These are phyloP conservation scores for Hippocampus comes DNA, from an alignment of 2,113 vertebrate genomes.

Conservation along the genomic window DNA sequence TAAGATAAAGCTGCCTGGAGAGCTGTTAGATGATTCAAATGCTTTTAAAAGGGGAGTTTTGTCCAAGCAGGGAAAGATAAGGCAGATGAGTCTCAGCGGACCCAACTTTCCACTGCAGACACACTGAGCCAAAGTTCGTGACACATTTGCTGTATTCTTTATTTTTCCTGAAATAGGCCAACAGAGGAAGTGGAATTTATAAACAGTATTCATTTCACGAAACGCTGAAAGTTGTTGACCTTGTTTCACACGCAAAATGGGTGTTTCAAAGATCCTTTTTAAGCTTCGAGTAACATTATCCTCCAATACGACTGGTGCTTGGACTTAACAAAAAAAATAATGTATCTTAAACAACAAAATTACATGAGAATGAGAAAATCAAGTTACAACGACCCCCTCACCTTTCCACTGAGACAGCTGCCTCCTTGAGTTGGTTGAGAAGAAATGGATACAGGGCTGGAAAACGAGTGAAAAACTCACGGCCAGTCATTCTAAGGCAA, in stretches of 20 bases:
- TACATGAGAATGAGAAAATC: conserved; percentile 17
- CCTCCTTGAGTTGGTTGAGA: conserved; percentile 83
- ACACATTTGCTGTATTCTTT: conserved; percentile 27
- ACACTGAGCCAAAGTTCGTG: conserved; percentile 13
- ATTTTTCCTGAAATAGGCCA: conserved; percentile 23
- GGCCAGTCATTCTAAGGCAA: conserved; percentile 86
- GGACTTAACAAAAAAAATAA: conserved; percentile 12
- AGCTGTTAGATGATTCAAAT: conserved; percentile 40
- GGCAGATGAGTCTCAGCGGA: conserved; percentile 45
- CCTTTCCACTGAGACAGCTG: conserved; percentile 82
- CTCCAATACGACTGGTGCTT: conserved; percentile 2
- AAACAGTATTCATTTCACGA: not conserved
- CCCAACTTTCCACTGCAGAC: conserved; percentile 32
- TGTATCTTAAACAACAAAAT: conserved; percentile 2
- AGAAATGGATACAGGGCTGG: conserved; percentile 92
- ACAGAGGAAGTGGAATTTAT: conserved; percentile 14
- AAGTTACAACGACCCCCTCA: conserved; percentile 60
- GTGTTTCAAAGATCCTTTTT: not conserved
- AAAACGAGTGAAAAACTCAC: conserved; percentile 93
- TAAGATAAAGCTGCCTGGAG: conserved; percentile 63
- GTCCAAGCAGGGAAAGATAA: conserved; percentile 35
- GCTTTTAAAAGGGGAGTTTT: conserved; percentile 50
- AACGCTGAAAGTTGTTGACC: not conserved
- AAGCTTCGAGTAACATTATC: conserved; percentile 5
- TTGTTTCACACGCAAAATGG: conserved; percentile 1